Evolutionary conservation across 2,888 invertebrate genomes (phyloP), one percentile per base, ranked within the genome.

Genomic region (Linyphia triangularis): DNA sequence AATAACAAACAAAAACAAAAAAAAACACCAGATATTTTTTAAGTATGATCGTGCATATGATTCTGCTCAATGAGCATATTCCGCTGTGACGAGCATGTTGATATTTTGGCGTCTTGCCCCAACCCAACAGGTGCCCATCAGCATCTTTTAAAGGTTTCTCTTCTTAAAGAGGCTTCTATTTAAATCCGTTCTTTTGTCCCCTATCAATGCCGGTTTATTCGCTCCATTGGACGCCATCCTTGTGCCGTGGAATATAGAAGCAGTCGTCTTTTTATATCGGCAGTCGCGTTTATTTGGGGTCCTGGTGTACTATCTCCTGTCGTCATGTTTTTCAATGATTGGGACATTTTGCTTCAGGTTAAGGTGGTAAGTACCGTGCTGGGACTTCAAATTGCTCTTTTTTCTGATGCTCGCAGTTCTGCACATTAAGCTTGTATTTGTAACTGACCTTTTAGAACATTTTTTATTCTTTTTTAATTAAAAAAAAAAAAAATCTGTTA

Each of bases 301-400:
- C n/a, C 6, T 67, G n/a, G 28, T 67, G 16, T 67, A 30, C n/a
- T 67, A 1, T 2, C 16, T 40, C 6, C 13, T 24, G 63, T 26
- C 22, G 22, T 9, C 9, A 82, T 72, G 70, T 2, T 61, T 63
- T 72, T 72, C 43, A 5, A 24, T n/a, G 61, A 82, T 22, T 82
- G 82, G 82, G 82, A 82, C 28, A 19, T 43, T 6, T 19, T 82
- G 24, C 33, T 82, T 6, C 72, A 82, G 30, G 26, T n/a, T 2
- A 82, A 82, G 30, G 70, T 72, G 40, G 82, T 82, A 28, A 82
- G 82, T 78, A 26, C 0, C 22, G 61, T 63, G 67, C 73, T 22
- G 24, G 99, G 99, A 99, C 99, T 84, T 99, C 99, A 94, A 97
- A 98, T 91, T 95, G 98, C 3, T 5, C 5, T 57, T 13, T 57